Evolutionary conservation across 2,113 vertebrate species (phyloP).

Genomic region (Podiceps cristatus): DNA sequence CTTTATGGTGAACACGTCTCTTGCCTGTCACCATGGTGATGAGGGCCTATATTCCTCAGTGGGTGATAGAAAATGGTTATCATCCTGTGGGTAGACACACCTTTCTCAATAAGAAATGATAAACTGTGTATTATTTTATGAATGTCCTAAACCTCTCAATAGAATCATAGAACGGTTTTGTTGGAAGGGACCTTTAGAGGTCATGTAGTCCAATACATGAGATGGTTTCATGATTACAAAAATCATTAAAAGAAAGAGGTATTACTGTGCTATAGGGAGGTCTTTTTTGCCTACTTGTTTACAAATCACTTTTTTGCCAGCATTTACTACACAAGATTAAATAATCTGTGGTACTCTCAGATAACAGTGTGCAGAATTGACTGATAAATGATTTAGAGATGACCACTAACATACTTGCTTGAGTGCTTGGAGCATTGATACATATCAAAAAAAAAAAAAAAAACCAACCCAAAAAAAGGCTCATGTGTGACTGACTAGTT

Average conservation of each 20-base stretch:
- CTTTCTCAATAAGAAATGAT: fast-evolving
- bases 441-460: not conserved
- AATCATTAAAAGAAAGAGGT: not conserved
- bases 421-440: not conserved
- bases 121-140: not conserved
- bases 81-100: not conserved
- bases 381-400: not conserved
- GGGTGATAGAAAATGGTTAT: not conserved
- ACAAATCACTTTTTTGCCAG: not conserved
- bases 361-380: not conserved
- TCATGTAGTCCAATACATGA: not conserved
- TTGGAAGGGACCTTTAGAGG: not conserved
- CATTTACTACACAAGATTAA: not conserved
- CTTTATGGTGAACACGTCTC: not conserved
- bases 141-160: not conserved
- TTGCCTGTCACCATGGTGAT: not conserved
- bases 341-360: not conserved
- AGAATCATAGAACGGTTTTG: not conserved
- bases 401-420: not conserved
- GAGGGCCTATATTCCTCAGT: not conserved
- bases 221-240: not conserved
- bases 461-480: not conserved
- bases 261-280: not conserved
- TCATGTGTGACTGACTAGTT: not conserved
- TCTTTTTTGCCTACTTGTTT: not conserved